Base-by-base conservation (phyloP, 2,888 invertebrate species). In the Horisme vitalbata region DNA sequence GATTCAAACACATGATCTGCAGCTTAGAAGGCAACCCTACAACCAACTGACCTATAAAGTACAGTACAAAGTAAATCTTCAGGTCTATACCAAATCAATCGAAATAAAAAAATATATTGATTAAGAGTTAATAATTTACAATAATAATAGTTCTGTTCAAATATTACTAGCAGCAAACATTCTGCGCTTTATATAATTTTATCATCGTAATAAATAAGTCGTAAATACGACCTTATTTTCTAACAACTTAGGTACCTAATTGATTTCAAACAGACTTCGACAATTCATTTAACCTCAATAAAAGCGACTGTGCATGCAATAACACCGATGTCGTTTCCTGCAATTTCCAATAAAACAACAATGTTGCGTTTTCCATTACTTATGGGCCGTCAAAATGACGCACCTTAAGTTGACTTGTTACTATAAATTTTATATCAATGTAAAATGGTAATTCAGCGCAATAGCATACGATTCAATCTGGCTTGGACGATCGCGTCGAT, bases 361-460 rank as follows among this genome's bases (percentile, higher is more conserved):
- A 58, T 62, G 65, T 67, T 56, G 55, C 55, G 9, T 54, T 57
- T 59, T 53, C 59, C 57, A 60, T 63, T 57, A 59, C 57, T 57
- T 61, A 61, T 58, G 53, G 57, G 20, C 37, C 49, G 50, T 53
- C 39, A 47, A 55, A 55, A 47, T 55, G 52, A 48, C 61, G 57
- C 59, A 65, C 66, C 68, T 65, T 72, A 52, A 59, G 31, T 12
- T 11, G 12, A 11, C 35, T 23, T 9, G 27, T 28, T 28, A 41
- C 23, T 35, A n/a, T 15, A 13, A 15, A 28, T 11, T 3, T 5
- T 1, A 4, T 35, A 15, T 11, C 10, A 23, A 38, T 28, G 18
- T 20, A n/a, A 27, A 27, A 18, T 2, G 18, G 18, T 18, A 5
- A 2, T 2, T 18, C 18, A 18, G 18, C n/a, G n/a, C n/a, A n/a